Evolutionary conservation across 2,888 invertebrate species (phyloP).

Genomic region (Standfussiana lucernea): DNA sequence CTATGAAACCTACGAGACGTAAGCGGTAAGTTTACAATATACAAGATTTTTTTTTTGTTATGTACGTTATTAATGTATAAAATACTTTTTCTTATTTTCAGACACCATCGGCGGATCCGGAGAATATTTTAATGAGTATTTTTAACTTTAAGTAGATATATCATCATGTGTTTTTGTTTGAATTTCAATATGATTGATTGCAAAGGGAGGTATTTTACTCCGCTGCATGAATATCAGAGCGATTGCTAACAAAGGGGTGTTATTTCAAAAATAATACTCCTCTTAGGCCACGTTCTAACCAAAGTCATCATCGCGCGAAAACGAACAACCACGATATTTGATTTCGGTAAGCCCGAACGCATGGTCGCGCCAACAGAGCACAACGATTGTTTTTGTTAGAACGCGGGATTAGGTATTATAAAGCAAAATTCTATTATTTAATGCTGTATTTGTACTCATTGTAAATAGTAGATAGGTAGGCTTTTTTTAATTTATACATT

Average conservation of each 20-base stretch:
- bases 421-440: background rate
- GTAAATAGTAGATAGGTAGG: constrained; percentile 55
- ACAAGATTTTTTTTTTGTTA: background rate
- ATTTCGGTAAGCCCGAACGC: background rate
- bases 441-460: constrained; percentile 13
- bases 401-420: background rate
- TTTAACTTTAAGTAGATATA: constrained; percentile 3
- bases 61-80: background rate
- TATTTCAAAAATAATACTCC: constrained; percentile 42
- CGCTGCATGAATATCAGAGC: background rate
- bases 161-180: background rate
- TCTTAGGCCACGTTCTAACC: background rate
- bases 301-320: background rate
- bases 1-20: constrained; percentile 5
- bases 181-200: constrained; percentile 23
- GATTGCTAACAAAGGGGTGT: constrained; percentile 27
- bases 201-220: constrained; percentile 14
- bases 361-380: background rate
- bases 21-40: constrained; percentile 30
- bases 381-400: background rate
- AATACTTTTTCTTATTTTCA: constrained; percentile 33
- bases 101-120: constrained; percentile 28
- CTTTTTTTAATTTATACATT: constrained; percentile 7
- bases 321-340: background rate
- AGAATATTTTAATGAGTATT: constrained; percentile 35